These are phyloP conservation scores for Terrapene triunguis DNA, from an alignment of 2,113 vertebrate species.

Conservation along the genomic window DNA sequence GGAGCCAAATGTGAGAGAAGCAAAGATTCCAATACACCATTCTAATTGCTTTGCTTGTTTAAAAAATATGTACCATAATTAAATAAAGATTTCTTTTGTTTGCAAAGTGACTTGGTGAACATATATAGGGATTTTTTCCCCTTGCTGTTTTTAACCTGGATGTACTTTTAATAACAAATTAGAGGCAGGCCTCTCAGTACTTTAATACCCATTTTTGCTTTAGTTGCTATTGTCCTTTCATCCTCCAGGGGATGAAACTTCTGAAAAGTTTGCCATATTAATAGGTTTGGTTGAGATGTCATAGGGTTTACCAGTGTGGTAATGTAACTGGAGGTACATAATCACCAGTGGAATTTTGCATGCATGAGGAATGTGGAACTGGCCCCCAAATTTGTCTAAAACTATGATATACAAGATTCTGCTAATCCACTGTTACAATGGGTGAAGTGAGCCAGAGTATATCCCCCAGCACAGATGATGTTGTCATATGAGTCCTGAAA, in stretches of 20 bases:
- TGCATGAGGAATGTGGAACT: neutral
- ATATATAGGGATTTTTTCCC: neutral
- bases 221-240: neutral
- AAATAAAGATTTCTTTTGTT: conserved; percentile 32
- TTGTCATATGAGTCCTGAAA: neutral
- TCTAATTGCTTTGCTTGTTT: neutral
- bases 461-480: rapidly evolving
- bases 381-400: neutral
- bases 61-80: neutral
- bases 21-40: conserved; percentile 18
- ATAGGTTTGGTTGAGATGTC: neutral
- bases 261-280: neutral
- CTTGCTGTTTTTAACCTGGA: neutral
- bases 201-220: neutral
- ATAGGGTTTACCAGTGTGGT: neutral
- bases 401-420: neutral
- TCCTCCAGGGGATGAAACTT: neutral
- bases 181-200: neutral
- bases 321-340: rapidly evolving
- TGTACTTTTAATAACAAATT: neutral
- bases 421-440: neutral
- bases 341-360: neutral
- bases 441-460: neutral
- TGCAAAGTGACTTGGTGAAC: neutral
- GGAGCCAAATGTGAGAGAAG: conserved; percentile 39